Percentiles rank a stretch among this genome's conserved stretches.
These are phyloP conservation scores for Rhinophrynus dorsalis DNA, from an alignment of 2,797 vertebrate species.

Conservation along the genomic window DNA sequence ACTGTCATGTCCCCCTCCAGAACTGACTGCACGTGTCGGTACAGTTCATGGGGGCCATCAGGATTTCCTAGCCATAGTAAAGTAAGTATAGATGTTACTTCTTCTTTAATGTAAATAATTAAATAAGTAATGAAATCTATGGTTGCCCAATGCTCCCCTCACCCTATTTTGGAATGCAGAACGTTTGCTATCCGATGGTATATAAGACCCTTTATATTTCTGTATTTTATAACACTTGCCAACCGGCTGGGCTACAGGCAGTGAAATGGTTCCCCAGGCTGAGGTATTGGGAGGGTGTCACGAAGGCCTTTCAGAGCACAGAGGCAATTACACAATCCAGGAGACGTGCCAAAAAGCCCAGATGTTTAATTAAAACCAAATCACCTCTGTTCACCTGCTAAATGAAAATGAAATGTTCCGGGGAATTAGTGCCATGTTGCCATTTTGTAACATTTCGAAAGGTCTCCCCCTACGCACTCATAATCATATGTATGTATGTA, in stretches of 20 bases:
- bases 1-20: too few species aligned
- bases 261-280: neutral
- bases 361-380: constrained; percentile 68
- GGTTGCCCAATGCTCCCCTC: too few species aligned
- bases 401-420: constrained; percentile 22
- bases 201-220: too few species aligned
- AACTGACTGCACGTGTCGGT: too few species aligned
- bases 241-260: neutral
- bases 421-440: constrained; percentile 10
- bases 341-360: constrained; percentile 59
- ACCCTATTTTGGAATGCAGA: too few species aligned
- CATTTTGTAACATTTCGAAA: neutral
- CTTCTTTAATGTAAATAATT: too few species aligned
- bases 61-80: too few species aligned
- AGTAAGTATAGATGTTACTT: too few species aligned
- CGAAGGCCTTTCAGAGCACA: neutral
- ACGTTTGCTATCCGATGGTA: too few species aligned
- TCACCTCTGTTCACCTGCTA: constrained; percentile 59
- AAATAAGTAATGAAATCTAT: too few species aligned
- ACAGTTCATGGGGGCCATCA: too few species aligned
- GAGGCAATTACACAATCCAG: constrained; percentile 56
- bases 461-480: neutral
- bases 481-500: neutral
- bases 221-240: too few species aligned
- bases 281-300: neutral